Base-by-base conservation (phyloP, 64 coral and sea anemone genomes). In the Montipora foliosa region DNA sequence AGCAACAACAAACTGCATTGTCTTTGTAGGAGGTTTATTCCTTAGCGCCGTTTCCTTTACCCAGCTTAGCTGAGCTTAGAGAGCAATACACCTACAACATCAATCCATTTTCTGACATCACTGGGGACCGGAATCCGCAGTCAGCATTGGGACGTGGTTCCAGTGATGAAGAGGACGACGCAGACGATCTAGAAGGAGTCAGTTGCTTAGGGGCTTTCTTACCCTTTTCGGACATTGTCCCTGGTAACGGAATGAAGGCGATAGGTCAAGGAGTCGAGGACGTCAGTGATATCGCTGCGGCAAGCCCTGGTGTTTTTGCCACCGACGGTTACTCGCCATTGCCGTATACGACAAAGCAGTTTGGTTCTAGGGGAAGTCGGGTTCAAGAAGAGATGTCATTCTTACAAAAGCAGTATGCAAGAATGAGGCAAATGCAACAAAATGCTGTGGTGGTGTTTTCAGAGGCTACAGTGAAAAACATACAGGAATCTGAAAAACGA, bases 31-130 rank as follows among this genome's bases (percentile, higher is more conserved):
- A 89, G 68, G 95, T 99, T 12, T 99, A 99, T 77, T 88, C 92
- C 10, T 51, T 99, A 25, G 98, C 98, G 50, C 92, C 98, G 29
- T 99, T 99, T 78, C 98, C 98, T 61, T 82, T 96, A 10, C 98
- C 98, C 14, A 92, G 95, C 69, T 85, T 99, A 49, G 98, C 92
- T 22, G 98, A 96, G 49, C 95, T 99, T n/a, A 90, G 95, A 50
- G 98, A 99, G 75, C 95, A 99, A 64, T 99, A 94, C 59, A 99
- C 95, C 3, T 99, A 99, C 69, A 95, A 99, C 76, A 99, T 99
- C 57, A 93, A 99, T 85, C 98, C 98, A 24, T 94, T 99, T 53
- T 89, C 94, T 66, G 95, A 84, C 55, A 80, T 77, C 25, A 79
- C 76, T 13, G 80, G 72, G 1, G 73, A 81, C 4, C 75, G 69